These are phyloP conservation scores for Macrostomum lignano DNA, from an alignment of 1,140 invertebrate genomes.

Conservation along the genomic window DNA sequence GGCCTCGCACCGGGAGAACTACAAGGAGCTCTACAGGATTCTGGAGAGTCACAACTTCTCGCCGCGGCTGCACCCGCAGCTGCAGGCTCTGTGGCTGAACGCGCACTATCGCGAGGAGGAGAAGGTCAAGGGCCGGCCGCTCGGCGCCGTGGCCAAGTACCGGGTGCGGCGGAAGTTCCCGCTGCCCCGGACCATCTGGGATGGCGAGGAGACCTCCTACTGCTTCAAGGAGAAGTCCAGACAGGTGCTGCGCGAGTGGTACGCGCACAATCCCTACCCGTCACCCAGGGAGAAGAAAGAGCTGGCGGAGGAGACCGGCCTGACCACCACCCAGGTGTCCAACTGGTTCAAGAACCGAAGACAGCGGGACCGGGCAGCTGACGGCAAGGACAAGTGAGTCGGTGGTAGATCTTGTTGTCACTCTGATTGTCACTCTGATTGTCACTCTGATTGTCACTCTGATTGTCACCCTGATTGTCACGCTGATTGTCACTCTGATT, in stretches of 20 bases:
- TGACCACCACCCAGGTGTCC: constrained; percentile 76
- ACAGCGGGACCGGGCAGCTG: constrained; percentile 68
- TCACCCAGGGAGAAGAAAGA: constrained; percentile 63
- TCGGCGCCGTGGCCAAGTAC: constrained; percentile 97
- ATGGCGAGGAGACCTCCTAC: constrained; percentile 99
- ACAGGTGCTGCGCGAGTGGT: constrained; percentile 78
- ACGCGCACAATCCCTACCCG: constrained; percentile 92
- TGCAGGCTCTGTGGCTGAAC: constrained; percentile 78
- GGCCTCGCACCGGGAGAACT: constrained; percentile 46
- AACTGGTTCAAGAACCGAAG: constrained; percentile 70
- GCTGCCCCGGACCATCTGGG: constrained; percentile 87
- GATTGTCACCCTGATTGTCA: too few relatives aligned
- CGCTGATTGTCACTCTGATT: too few relatives aligned
- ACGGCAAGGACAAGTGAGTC: constrained; percentile 36
- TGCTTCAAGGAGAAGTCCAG: constrained; percentile 95
- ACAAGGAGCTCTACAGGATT: constrained; percentile 38
- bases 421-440: too few relatives aligned
- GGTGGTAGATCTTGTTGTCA: too few relatives aligned
- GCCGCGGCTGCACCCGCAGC: constrained; percentile 73
- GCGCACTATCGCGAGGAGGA: constrained; percentile 95
- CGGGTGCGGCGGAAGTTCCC: constrained; percentile 93
- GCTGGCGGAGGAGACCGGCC: constrained; percentile 49
- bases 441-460: too few relatives aligned
- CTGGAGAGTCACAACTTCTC: constrained; percentile 74
- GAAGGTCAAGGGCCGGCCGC: constrained; percentile 61